Base-by-base conservation (phyloP, 2,113 vertebrate species). In the Varanus salvator region DNA sequence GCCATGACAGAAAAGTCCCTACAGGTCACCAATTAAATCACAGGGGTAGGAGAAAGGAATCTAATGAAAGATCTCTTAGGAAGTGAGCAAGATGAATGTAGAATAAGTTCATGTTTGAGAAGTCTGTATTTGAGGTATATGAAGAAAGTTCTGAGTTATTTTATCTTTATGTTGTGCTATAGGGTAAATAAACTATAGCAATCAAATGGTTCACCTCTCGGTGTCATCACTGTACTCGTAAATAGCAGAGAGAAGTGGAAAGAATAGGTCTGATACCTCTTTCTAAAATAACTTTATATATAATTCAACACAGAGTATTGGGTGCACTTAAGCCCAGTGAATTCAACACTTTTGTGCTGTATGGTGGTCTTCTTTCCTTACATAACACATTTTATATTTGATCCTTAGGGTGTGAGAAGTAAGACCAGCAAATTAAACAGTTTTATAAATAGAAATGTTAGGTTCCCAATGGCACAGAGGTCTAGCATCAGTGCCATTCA, bases 141-240 rank as follows among this genome's bases (percentile, higher is more conserved):
- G 87, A 88, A 91, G 85, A 87, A 90, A 0, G 0, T 86, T 60
- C 31, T 23, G 8, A 54, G 50, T 44, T 69, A 80, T 4, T 71
- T n/a, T 31, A 50, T 3, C 38, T 29, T n/a, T 64, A 23, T 75
- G 54, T 64, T 78, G 38, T 1, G 87, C 5, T 29, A 17, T 6
- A 57, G 69, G n/a, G 7, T 31, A 44, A 90, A 86, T 71, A 86
- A 80, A 88, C 88, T 75, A 85, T 78, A 71, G 68, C 80, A 34
- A 68, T 77, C 6, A 89, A 88, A 89, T 78, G 89, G 84, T 23
- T 31, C 3, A 7, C 69, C 80, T 88, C 81, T 84, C 88, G 68
- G 15, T 21, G 6, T 69, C 21, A 48, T 1, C 52, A 81, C 7
- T 84, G 15, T 12, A 64, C 54, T 91, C 11, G n/a, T 54, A 34